Evolutionary conservation across 92 coral and sea anemone genomes (phyloP), one percentile per base, ranked within the genome.

Genomic region (Porites cylindrica): DNA sequence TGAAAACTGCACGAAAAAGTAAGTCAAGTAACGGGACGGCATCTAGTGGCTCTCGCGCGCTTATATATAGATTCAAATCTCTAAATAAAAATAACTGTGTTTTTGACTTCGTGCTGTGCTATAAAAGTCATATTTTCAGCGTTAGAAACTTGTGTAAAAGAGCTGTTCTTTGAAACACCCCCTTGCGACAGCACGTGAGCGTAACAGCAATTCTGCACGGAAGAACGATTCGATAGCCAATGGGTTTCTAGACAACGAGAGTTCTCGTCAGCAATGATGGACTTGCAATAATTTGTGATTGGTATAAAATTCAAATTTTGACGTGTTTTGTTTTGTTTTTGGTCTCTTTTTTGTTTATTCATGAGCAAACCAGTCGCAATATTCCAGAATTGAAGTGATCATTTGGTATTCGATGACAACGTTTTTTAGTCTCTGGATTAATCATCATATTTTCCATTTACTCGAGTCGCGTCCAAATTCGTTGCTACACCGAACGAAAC

Each of bases 251-350:
- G 83, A 70, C 89, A 85, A 85, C 89, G 23, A 23, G 32, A 29
- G 12, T 32, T 13, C 66, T 53, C 63, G 12, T 29, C 75, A 85
- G 69, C 56, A 64, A 85, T 85, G 82, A 67, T 26, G n/a, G 58
- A 10, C 76, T 23, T 11, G 52, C 61, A 14, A 67, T 47, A 19
- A 72, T 54, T 21, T 83, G 21, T 85, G 89, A 85, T 85, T 85
- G 89, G 89, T 65, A 60, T 50, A 43, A 72, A 77, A 85, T 85
- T 85, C 88, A 76, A 85, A 85, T 76, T 85, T 85, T 54, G 82
- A 85, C 82, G 82, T 67, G 70, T 51, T 61, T 14, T 73, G 60
- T 83, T 73, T 83, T 83, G 21, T 62, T 24, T 26, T 72, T 17
- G 13, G 64, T 23, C 4, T 29, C 50, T 38, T 4, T 72, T 66